Percentiles rank a stretch among this genome's conserved stretches.
Evolutionary conservation across 2,113 vertebrate genomes (phyloP).

Genomic region (cat (Felis catus)): F.catus_Fca126_mat1.0 CM031427.1:22094501-22095000

Average conservation of each 20-base stretch:
- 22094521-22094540: neutral
- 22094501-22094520: neutral
- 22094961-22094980: neutral
- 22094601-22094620: neutral
- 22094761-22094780: too few relatives aligned
- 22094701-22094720: too few relatives aligned
- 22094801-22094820: neutral
- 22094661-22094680: too few relatives aligned
- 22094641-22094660: too few relatives aligned
- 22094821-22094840: neutral
- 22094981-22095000: neutral
- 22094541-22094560: neutral
- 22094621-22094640: too few relatives aligned
- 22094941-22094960: neutral
- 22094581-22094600: neutral
- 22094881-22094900: neutral
- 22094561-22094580: neutral
- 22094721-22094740: too few relatives aligned
- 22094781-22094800: too few relatives aligned
- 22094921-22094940: rapidly evolving
- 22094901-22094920: too few relatives aligned
- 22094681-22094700: too few relatives aligned
- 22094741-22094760: too few relatives aligned
- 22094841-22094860: neutral
- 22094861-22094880: neutral